Base-by-base conservation (phyloP, 2,113 vertebrate genomes). In the Cyprinodon tularosa region DNA sequence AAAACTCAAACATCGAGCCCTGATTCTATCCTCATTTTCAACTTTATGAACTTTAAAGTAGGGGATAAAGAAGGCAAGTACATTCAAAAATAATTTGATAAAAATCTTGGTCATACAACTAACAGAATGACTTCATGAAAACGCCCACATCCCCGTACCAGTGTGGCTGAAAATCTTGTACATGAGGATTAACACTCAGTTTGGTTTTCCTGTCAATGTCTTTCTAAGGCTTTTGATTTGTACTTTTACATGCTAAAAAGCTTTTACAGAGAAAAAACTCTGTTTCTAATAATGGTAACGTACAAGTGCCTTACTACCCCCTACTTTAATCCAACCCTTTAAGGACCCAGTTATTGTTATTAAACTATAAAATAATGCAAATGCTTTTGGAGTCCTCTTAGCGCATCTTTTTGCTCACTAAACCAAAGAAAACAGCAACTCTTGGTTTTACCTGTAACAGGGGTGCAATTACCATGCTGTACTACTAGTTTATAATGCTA, bases 261-360 rank as follows among this genome's bases (percentile, higher is more conserved):
- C 29, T 29, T 29, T 29, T 29, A 29, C 29, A 29, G 29, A 29
- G 29, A 29, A 29, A 29, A 29, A 29, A 29, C 29, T 29, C 29
- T 29, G 29, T 29, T 29, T 29, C 1, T 12, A 22, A 59, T 22
- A 3, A 70, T 4, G 4, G 2, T 14, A 22, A 60, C 14, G 36
- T 53, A 14, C 12, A 15, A 38, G 3, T 53, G 29, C 36, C 66
- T 44, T 66, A 74, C 37, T 64, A n/a, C 8, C 2, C 12, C 11
- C 22, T 48, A 53, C 45, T 50, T 53, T 45, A n/a, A 68, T 81
- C 15, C 74, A 91, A 92, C 90, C 90, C 89, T 74, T 93, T 91
- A 91, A 94, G 89, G 91, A 92, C 90, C 89, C 74, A 70, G 22
- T 60, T 82, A 61, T 37, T 12, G 50, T 57, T 4, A 36, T 53